Percentiles rank a stretch among this genome's conserved stretches.
Conservation (phyloP, 2,888 invertebrate species). For the Hylaea fasciaria region DNA sequence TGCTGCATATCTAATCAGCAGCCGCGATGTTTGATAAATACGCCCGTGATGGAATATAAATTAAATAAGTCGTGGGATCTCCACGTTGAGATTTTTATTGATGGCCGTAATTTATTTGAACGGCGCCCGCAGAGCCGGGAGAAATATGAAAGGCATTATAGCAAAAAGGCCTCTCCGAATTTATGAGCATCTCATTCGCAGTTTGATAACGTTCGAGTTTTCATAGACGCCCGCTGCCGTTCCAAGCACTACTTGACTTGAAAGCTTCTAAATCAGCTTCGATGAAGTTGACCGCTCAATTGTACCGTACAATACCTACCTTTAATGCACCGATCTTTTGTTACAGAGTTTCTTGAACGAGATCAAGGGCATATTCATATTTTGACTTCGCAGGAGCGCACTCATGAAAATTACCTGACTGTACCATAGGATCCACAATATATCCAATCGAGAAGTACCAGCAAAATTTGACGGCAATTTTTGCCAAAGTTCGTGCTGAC, state of each 20-base stretch:
- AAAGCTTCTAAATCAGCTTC: constrained; percentile 34
- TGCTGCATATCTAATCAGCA: constrained; percentile 31
- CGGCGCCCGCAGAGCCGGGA: constrained; percentile 80
- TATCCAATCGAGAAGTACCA: too few relatives aligned
- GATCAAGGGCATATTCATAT: neutral
- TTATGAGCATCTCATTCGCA: constrained; percentile 80
- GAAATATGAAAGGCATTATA: constrained; percentile 84
- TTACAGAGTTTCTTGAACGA: neutral
- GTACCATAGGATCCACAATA: too few relatives aligned
- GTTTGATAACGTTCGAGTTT: constrained; percentile 73
- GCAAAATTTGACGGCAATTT: too few relatives aligned
- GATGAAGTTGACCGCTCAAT: constrained; percentile 17
- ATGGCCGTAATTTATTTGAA: constrained; percentile 83
- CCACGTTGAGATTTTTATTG: constrained; percentile 82
- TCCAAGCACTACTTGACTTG: constrained; percentile 42
- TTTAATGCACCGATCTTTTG: too few relatives aligned
- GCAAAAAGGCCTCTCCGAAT: constrained; percentile 81
- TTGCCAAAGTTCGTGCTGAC: too few relatives aligned
- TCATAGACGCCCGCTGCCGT: constrained; percentile 45
- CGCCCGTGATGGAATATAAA: constrained; percentile 81
- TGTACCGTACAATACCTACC: too few relatives aligned
- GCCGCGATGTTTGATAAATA: constrained; percentile 79
- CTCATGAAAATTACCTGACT: too few relatives aligned
- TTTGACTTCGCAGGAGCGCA: too few relatives aligned
- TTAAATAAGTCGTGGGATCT: constrained; percentile 83